Percentiles rank a stretch among this genome's conserved stretches.
Evolutionary conservation across 1,140 invertebrate genomes (phyloP).

Genomic region (Platyura marginata): DNA sequence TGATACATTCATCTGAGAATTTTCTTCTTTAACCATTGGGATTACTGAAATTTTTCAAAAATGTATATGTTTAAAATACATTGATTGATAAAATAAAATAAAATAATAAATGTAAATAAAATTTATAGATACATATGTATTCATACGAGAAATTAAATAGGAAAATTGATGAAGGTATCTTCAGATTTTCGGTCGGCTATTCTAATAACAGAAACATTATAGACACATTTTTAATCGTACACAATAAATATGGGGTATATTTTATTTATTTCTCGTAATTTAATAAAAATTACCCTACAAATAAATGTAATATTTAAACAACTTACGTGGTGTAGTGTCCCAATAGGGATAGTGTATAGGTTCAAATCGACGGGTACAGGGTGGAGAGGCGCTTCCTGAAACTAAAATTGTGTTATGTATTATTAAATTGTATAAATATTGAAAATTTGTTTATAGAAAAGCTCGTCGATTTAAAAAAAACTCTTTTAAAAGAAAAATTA

Average conservation of each 20-base stretch:
- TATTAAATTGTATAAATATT: neutral
- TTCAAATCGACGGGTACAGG: neutral
- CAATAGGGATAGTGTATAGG: neutral
- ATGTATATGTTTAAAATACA: neutral
- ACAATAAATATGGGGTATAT: too few relatives aligned
- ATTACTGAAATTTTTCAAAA: too few relatives aligned
- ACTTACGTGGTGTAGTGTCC: neutral
- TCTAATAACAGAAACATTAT: too few relatives aligned
- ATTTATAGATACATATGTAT: neutral
- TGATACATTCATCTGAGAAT: neutral
- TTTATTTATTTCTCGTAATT: too few relatives aligned
- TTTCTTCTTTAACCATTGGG: neutral
- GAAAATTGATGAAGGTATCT: too few relatives aligned
- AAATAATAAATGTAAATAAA: neutral
- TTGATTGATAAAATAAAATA: neutral
- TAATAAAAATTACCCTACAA: neutral
- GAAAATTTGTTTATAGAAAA: too few relatives aligned
- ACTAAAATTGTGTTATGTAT: neutral
- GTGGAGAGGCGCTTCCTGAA: slow-evolving; percentile 1
- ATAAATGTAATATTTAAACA: neutral
- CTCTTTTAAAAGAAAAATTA: neutral
- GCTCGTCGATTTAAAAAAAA: too few relatives aligned
- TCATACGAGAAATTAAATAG: neutral
- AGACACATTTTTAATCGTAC: too few relatives aligned
- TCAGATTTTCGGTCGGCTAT: too few relatives aligned